These are phyloP conservation scores for Eurosta solidaginis DNA, from an alignment of 1,140 invertebrate genomes.

Conservation along the genomic window DNA sequence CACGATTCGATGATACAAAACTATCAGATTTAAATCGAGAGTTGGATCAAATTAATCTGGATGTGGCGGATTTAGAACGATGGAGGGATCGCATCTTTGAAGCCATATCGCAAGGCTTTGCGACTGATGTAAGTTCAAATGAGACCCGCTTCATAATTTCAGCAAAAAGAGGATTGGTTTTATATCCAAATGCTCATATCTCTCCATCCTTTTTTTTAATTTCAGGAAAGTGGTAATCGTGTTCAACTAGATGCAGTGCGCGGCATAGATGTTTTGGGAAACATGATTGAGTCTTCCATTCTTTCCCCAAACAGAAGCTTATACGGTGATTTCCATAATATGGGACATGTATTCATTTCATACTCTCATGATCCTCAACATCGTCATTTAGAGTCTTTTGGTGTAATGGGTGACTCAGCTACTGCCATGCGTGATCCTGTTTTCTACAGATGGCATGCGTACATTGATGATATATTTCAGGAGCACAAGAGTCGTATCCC, in stretches of 20 bases:
- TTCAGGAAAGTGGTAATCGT: conserved; percentile 61
- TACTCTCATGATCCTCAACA: conserved; percentile 75
- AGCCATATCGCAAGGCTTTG: conserved; percentile 72
- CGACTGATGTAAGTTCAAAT: conserved; percentile 62
- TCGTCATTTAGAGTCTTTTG: conserved; percentile 70
- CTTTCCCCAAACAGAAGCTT: conserved; percentile 70
- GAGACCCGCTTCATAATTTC: background rate
- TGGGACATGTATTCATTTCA: conserved; percentile 70
- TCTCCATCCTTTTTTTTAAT: background rate
- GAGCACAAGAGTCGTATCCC: conserved; percentile 74
- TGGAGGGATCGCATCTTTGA: conserved; percentile 77
- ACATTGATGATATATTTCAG: conserved; percentile 79
- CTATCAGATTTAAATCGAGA: conserved; percentile 70
- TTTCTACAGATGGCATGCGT: conserved; percentile 84
- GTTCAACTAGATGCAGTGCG: conserved; percentile 67
- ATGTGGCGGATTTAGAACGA: conserved; percentile 71
- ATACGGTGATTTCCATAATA: conserved; percentile 76
- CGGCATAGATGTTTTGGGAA: conserved; percentile 81
- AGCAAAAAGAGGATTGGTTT: background rate
- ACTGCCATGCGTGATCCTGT: conserved; percentile 82
- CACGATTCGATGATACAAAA: conserved; percentile 65
- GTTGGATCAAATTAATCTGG: conserved; percentile 68
- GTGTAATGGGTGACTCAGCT: conserved; percentile 73
- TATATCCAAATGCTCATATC: background rate
- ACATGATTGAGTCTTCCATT: conserved; percentile 76